Base-by-base conservation (phyloP, 2,797 vertebrate genomes). In the Scleropages formosus region DNA sequence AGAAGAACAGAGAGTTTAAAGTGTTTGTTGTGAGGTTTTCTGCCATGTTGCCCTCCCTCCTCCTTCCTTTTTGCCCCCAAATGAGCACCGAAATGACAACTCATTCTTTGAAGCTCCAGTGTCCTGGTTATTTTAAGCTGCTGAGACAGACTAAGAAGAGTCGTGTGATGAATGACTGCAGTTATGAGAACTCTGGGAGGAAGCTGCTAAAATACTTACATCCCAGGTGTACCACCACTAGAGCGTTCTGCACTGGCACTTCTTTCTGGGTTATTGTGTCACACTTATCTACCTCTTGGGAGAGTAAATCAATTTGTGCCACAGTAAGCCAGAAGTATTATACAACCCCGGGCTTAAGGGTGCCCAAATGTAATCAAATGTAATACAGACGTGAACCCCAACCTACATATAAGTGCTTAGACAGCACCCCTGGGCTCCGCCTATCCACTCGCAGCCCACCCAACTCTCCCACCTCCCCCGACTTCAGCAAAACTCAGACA, bases 401-500 rank as follows among this genome's bases (percentile, higher is more conserved):
- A 27, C 51, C 68, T 72, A 75, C 72, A 49, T 76, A 59, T 72
- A 63, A 76, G 31, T 72, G 78, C 63, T 74, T 66, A 67, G 75
- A 71, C 71, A 76, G 62, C 56, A 53, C 63, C 56, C 53, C 10
- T 62, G 11, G 66, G 24, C 63, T 13, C 4, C 67, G 24, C 22
- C 53, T 24, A 13, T 31, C 69, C 53, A 49, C 20, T 47, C 20
- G 58, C 44, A 59, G 22, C 22, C 51, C 63, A 53, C 56, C 26
- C 44, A 24, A 22, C 63, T 3, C 20, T 39, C 49, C 4, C 51
- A 20, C 27, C 8, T 56, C 26, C 72, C 60, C 79, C 69, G 70
- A 76, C 75, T 76, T 74, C 20, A 51, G 47, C 44, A 39, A 70
- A 62, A 78, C 80, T 85, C 80, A 75, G 74, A 73, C 77, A 65